These are phyloP conservation scores for Ennomos erosarius DNA, from an alignment of 2,888 invertebrate genomes.

Conservation along the genomic window DNA sequence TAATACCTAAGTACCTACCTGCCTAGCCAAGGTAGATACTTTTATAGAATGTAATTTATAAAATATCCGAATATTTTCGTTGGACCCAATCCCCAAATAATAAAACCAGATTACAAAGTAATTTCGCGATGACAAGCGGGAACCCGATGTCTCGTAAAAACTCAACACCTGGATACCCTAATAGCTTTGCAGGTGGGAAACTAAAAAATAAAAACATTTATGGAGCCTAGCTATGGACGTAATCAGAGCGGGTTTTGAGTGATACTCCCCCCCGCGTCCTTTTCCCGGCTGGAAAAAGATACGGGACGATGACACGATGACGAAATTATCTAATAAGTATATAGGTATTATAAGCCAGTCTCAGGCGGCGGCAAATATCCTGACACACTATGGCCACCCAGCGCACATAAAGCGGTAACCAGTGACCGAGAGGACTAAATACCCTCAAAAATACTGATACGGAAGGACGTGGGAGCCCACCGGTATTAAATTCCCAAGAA, in stretches of 20 bases:
- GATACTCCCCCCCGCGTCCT: background rate
- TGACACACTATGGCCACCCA: no score
- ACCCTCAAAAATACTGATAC: no score
- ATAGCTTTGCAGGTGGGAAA: slow-evolving; percentile 21
- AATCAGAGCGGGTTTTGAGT: background rate
- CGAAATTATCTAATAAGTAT: no score
- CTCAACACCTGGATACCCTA: slow-evolving; percentile 27
- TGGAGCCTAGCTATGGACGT: slow-evolving; percentile 2
- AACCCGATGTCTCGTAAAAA: slow-evolving; percentile 23
- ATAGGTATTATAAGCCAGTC: no score
- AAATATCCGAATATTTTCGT: slow-evolving; percentile 13
- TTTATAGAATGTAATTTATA: slow-evolving; percentile 15
- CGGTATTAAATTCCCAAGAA: no score
- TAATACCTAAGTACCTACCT: background rate
- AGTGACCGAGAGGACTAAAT: no score
- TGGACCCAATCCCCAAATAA: slow-evolving; percentile 13
- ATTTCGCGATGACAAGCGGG: slow-evolving; percentile 28
- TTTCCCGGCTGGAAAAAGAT: no score
- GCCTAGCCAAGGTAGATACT: no score
- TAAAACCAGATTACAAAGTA: slow-evolving; percentile 28
- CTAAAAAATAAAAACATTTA: slow-evolving; percentile 32
- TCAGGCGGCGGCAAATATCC: no score
- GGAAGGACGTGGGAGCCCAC: no score
- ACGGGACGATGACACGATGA: no score
- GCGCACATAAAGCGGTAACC: no score